Evolutionary conservation across 2,888 invertebrate species (phyloP), one percentile per base, ranked within the genome.

Genomic region (Aquatica leii): DNA sequence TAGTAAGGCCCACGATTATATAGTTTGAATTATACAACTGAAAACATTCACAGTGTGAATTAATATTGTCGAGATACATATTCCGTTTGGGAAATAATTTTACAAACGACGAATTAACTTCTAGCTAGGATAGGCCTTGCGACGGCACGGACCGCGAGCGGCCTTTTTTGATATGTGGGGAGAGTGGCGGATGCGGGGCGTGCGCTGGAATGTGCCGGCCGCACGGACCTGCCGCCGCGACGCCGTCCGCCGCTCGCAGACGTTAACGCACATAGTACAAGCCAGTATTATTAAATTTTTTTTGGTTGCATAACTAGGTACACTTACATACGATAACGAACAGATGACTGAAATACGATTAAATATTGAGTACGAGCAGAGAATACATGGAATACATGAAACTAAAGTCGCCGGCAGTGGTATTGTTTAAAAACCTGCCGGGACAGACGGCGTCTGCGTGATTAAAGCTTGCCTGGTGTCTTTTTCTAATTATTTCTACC

Each of bases 1-100:
- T 81, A 82, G 82, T 83, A 83, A 83, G 83, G 83, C 83, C 83
- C 83, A 83, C 82, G 81, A 82, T 81, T 80, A 81, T 80, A 81
- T 80, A 79, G 76, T 80, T 81, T 81, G 81, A 80, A 80, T 78
- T 77, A 81, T 81, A 81, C 80, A 82, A 82, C 80, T 81, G 80
- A 82, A 82, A 81, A 78, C 75, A 60, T 78, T 81, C 80, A 81
- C 78, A 79, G 78, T 80, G 79, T 80, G 78, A 80, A 80, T 81
- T 76, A 81, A 82, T 82, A 82, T 82, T 82, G 82, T 82, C 82
- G 79, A 81, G 80, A 81, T 76, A 66, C 59, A 63, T 67, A 64
- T 68, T 66, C 59, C 65, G 69, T 75, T 72, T 73, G 78, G 76
- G 76, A 80, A 79, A 79, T 77, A 78, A 79, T 77, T 73, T 77